Conservation (phyloP, 2,113 vertebrate species). For the Hepsetus odoe region DNA sequence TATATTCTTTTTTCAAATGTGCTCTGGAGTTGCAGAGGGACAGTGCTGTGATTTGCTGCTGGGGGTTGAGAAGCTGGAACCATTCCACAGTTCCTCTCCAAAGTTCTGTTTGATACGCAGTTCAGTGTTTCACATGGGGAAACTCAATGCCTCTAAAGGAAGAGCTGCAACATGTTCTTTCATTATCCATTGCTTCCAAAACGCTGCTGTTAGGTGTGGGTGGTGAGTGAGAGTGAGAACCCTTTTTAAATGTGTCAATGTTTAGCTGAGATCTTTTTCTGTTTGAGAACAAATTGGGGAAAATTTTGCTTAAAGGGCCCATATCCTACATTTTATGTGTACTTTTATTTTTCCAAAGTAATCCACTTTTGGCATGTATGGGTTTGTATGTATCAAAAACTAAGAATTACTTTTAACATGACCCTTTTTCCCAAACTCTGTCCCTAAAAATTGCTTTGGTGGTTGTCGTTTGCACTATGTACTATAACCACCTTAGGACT, state of each 20-base stretch:
- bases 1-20: not conserved
- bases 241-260: too few relatives aligned
- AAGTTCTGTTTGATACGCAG: constrained; percentile 23
- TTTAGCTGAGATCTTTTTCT: too few relatives aligned
- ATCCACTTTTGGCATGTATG: too few relatives aligned
- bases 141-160: not conserved
- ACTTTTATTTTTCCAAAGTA: too few relatives aligned
- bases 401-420: too few relatives aligned
- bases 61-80: not conserved
- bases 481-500: not conserved
- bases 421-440: too few relatives aligned
- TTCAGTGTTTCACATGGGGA: constrained; percentile 8
- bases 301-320: too few relatives aligned
- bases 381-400: too few relatives aligned
- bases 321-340: too few relatives aligned
- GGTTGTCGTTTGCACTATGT: not conserved
- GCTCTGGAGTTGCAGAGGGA: not conserved
- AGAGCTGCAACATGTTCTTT: not conserved
- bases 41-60: not conserved
- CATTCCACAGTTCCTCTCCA: not conserved
- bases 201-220: not conserved
- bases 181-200: not conserved
- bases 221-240: not conserved
- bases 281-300: too few relatives aligned
- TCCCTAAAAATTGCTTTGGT: too few relatives aligned